Percentiles rank a stretch among this genome's conserved stretches.
phyloP scores from a whole-genome alignment of 2,797 vertebrate genomes.

The Melanitta fusca region DNA sequence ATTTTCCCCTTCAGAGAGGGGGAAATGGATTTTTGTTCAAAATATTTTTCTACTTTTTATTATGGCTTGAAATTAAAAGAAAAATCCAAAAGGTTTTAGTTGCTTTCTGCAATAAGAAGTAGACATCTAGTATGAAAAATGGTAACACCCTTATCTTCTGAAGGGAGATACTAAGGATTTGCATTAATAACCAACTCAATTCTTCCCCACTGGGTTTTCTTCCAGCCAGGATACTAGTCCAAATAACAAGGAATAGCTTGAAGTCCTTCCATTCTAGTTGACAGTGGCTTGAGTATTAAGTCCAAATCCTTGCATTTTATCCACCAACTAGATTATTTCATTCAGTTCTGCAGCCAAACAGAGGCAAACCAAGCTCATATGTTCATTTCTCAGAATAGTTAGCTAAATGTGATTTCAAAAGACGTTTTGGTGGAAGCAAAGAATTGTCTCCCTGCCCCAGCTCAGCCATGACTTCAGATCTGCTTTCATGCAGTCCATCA shows the following conservation, averaged over 20 bases:
- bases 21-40: neutral
- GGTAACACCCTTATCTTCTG: slow-evolving; percentile 23
- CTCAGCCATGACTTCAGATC: neutral
- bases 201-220: slow-evolving; percentile 12
- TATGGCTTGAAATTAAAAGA: neutral
- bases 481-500: neutral
- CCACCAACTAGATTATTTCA: neutral
- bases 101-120: neutral
- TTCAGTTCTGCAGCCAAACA: slow-evolving; percentile 22
- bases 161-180: slow-evolving; percentile 42
- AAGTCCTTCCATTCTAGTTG: slow-evolving; percentile 29
- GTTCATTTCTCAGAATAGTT: neutral
- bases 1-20: neutral
- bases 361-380: neutral
- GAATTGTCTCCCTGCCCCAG: neutral
- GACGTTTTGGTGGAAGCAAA: neutral
- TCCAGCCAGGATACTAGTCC: neutral
- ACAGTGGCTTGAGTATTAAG: slow-evolving; percentile 15
- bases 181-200: slow-evolving; percentile 26
- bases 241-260: slow-evolving; percentile 26
- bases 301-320: slow-evolving; percentile 37
- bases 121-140: slow-evolving; percentile 1
- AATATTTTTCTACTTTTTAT: neutral
- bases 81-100: neutral
- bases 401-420: neutral